Conservation (phyloP, 30 jellyfish, hydroid and myxozoan genomes). For the Turritopsis rubra region DNA sequence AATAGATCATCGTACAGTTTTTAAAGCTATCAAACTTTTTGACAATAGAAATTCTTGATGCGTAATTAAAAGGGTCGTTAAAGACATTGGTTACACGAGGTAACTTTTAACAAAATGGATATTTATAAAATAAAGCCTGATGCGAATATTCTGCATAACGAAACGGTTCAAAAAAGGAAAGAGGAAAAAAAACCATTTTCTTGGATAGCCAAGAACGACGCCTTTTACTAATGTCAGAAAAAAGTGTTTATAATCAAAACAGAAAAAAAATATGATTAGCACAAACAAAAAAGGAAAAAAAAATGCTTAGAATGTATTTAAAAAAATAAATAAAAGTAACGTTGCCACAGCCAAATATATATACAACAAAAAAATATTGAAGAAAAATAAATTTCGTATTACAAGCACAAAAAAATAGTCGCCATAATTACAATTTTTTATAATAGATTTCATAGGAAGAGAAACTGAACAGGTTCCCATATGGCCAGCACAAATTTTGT, state of each 20-base stretch:
- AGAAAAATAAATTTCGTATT: not conserved
- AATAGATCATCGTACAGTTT: no score
- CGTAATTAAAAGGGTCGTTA: no score
- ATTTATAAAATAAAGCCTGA: no score
- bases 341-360: not conserved
- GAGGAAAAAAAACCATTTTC: no score
- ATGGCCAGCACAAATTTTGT: not conserved
- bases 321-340: not conserved
- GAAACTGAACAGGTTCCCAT: not conserved
- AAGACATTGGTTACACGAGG: no score
- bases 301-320: not conserved
- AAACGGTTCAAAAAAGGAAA: no score
- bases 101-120: no score
- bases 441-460: not conserved
- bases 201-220: no score
- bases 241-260: not conserved
- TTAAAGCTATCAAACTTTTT: no score
- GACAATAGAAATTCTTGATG: no score
- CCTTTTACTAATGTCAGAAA: no score
- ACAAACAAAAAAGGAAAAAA: not conserved
- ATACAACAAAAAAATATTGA: not conserved
- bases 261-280: not conserved
- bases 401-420: not conserved
- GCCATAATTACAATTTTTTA: not conserved
- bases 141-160: no score